Base-by-base conservation (phyloP, 2,888 invertebrate species). In the Hypolimnas misippus region DNA sequence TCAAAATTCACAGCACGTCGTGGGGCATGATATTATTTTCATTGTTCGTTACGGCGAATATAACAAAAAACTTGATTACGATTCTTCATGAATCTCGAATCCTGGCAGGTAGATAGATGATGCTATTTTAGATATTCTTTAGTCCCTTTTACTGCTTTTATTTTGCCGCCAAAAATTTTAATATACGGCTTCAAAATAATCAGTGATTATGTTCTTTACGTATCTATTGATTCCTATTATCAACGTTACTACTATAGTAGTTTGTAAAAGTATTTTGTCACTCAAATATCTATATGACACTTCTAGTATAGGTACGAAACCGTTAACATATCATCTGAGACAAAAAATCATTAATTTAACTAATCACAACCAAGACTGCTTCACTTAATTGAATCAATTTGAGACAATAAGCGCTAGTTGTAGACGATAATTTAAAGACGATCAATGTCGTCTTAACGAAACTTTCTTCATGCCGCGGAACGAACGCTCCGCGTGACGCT, bases 21-120 rank as follows among this genome's bases (percentile, higher is more conserved):
- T 50, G 51, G 53, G 35, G 57, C 66, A 60, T 63, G 61, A 67
- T 69, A 63, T 42, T 63, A 67, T 67, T 68, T 62, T 50, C 64
- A 66, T 68, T 70, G 70, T 49, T 54, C 50, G 62, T 56, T 68
- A 66, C 67, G 50, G 57, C 55, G 70, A 70, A 69, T 49, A 50
- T 61, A 51, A 54, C 25, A 54, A 56, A 53, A 38, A 60, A 57
- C 49, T 52, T 35, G 42, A 63, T 57, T 66, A 57, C 42, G 38
- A 56, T 53, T 66, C 57, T 57, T 42, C 49, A 54, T 57, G 49
- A 57, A 60, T 49, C 59, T 57, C 40, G 40, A 29, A 29, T 12
- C 38, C 40, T 40, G 55, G 40, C 50, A 53, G 21, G 38, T 55
- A 25, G 29, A 55, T 52, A 25, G 29, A 55, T 65, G 65, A 51